phyloP scores from a whole-genome alignment of 2,113 vertebrate genomes.

The Oostethus manadensis region DNA sequence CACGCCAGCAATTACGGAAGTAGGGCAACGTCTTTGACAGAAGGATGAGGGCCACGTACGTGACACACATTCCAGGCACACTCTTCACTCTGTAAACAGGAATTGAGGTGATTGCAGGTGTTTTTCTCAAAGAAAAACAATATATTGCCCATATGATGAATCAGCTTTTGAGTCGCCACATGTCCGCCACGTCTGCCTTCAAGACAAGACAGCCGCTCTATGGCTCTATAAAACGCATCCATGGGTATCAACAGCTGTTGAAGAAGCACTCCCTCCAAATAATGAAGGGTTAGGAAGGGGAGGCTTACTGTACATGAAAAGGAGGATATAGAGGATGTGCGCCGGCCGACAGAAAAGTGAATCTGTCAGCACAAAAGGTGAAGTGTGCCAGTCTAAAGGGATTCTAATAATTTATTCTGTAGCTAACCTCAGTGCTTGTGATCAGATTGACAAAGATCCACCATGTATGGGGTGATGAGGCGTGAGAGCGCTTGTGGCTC shows the following conservation, averaged over 20 bases:
- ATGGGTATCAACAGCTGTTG: constrained; percentile 60
- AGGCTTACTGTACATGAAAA: constrained; percentile 23
- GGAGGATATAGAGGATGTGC: constrained; percentile 29
- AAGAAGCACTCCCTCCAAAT: constrained; percentile 46
- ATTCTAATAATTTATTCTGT: too few relatives aligned
- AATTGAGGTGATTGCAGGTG: constrained; percentile 35
- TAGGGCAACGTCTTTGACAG: constrained; percentile 38
- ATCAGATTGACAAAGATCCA: too few relatives aligned
- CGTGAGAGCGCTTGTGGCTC: constrained; percentile 3
- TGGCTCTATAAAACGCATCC: constrained; percentile 51
- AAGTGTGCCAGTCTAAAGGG: constrained; percentile 27
- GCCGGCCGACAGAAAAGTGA: constrained; percentile 40
- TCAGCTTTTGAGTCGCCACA: constrained; percentile 48
- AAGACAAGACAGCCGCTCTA: constrained; percentile 56
- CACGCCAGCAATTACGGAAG: constrained; percentile 54
- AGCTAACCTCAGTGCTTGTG: too few relatives aligned
- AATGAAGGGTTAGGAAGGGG: constrained; percentile 25
- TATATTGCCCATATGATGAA: constrained; percentile 24
- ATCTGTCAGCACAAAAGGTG: constrained; percentile 49
- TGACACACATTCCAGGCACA: constrained; percentile 39
- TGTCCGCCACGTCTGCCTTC: constrained; percentile 65
- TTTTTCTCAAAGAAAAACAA: constrained; percentile 8
- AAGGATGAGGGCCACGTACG: constrained; percentile 44
- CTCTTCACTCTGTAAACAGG: constrained; percentile 8
- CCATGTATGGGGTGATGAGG: neutral